Evolutionary conservation across 2,888 invertebrate genomes (phyloP).

Genomic region (Merodon equestris): DNA sequence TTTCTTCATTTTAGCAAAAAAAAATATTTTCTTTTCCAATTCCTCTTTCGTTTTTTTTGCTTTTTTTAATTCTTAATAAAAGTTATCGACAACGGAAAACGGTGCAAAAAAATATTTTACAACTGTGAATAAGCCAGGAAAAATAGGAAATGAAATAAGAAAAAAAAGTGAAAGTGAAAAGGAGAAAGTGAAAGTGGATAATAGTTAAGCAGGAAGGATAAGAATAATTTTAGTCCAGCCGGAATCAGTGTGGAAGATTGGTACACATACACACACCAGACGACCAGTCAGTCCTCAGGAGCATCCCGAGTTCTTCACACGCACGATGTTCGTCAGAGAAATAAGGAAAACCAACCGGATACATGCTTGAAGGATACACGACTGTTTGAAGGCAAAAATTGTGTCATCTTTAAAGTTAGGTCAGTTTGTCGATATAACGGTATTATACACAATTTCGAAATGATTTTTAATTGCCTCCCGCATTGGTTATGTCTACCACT

Average conservation of each 20-base stretch:
- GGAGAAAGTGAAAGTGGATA: conserved; percentile 43
- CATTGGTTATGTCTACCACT: not conserved
- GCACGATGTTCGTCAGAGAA: conserved; percentile 48
- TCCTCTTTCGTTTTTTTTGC: conserved; percentile 17
- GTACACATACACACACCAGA: conserved; percentile 17
- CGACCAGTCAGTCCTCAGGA: conserved; percentile 17
- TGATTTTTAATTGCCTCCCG: conserved; percentile 26
- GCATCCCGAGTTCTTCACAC: conserved; percentile 16
- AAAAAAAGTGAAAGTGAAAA: conserved; percentile 22
- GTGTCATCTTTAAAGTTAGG: conserved; percentile 64
- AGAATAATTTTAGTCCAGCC: conserved; percentile 32
- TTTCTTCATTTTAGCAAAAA: conserved; percentile 56
- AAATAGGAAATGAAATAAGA: conserved; percentile 4
- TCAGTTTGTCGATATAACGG: conserved; percentile 54
- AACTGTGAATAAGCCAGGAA: not conserved
- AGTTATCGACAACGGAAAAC: no score
- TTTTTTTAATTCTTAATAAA: not conserved
- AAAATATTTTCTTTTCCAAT: conserved; percentile 16
- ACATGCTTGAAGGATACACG: conserved; percentile 60
- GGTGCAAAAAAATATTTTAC: not conserved
- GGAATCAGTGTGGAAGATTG: conserved; percentile 16
- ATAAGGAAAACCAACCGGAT: conserved; percentile 45
- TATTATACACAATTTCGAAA: conserved; percentile 45
- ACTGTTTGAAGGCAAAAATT: conserved; percentile 46
- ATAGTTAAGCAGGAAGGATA: conserved; percentile 23